phyloP scores from a whole-genome alignment of 2,113 vertebrate species.

The Synodontis membranacea region DNA sequence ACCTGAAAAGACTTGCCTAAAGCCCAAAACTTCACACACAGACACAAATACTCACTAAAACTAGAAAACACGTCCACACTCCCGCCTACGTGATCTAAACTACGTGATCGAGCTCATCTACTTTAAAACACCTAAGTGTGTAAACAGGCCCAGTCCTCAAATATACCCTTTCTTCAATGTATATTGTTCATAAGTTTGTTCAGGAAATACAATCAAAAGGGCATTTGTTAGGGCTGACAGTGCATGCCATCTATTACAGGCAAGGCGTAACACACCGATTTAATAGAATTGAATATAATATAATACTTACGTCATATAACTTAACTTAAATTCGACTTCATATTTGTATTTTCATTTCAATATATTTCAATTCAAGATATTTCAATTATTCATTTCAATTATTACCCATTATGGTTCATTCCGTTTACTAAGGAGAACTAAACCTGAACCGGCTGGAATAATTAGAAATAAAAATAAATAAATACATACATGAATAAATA shows the following conservation, averaged over 20 bases:
- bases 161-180: not conserved
- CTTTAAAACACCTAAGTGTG: not conserved
- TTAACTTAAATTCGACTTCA: not conserved
- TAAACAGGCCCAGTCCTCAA: not conserved
- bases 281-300: no score
- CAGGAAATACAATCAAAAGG: not conserved
- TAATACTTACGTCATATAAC: no score
- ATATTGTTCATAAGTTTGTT: not conserved
- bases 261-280: not conserved
- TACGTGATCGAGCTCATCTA: not conserved
- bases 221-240: not conserved
- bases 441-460: not conserved
- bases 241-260: not conserved
- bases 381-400: not conserved
- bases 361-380: no score
- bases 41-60: not conserved
- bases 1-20: not conserved
- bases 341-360: not conserved
- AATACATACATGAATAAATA: no score
- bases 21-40: slow-evolving; percentile 15
- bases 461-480: not conserved
- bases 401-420: not conserved
- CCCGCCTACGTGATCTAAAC: not conserved
- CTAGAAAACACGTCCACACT: slow-evolving; percentile 4
- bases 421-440: not conserved